A percentile compares a stretch with the other conserved stretches of the same genome.
phyloP scores from a whole-genome alignment of 2,888 invertebrate genomes.

The Cephus runcator region DNA sequence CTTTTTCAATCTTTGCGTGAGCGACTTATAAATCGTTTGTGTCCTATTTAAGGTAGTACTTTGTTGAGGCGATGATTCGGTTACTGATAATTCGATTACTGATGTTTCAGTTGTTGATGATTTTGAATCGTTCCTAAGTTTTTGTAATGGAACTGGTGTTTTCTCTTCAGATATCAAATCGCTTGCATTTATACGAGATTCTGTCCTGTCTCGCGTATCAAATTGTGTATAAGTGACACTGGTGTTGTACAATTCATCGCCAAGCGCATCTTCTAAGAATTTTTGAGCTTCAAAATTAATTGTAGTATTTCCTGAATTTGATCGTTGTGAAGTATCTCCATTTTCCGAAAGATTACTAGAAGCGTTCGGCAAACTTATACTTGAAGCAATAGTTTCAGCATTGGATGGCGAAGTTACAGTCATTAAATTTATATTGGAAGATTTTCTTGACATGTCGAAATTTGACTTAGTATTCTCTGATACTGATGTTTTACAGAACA shows the following conservation, averaged over 20 bases:
- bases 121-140: conserved; percentile 1
- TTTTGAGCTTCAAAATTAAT: conserved; percentile 35
- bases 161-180: conserved; percentile 36
- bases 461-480: conserved; percentile 23
- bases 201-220: conserved; percentile 20
- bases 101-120: conserved; percentile 13
- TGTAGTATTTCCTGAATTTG: conserved; percentile 13
- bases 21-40: conserved; percentile 33
- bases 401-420: conserved; percentile 22
- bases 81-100: conserved; percentile 18
- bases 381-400: conserved; percentile 29
- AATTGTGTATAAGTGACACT: conserved; percentile 26
- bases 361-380: conserved; percentile 22
- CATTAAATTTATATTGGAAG: neutral
- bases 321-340: neutral
- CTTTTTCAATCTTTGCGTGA: conserved; percentile 41
- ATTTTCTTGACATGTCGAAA: conserved; percentile 45
- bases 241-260: conserved; percentile 38
- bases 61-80: conserved; percentile 10
- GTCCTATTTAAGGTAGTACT: conserved; percentile 32
- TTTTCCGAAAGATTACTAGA: conserved; percentile 15
- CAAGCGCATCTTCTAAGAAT: conserved; percentile 43
- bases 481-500: neutral
- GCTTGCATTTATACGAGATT: conserved; percentile 28
- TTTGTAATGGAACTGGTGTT: conserved; percentile 18